phyloP scores from a whole-genome alignment of 2,888 invertebrate genomes.

The Anarsia innoxiella region DNA sequence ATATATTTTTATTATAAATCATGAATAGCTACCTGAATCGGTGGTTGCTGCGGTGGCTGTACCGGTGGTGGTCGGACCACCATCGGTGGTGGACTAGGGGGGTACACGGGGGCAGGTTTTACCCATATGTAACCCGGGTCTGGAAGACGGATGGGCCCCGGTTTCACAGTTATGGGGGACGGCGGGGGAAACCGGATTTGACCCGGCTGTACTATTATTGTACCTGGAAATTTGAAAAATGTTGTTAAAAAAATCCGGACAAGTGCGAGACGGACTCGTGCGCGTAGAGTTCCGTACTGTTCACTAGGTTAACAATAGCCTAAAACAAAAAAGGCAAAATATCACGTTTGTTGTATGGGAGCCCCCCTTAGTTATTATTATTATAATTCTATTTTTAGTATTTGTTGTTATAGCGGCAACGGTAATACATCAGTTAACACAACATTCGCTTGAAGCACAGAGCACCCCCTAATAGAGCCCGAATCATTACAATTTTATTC shows the following conservation, averaged over 20 bases:
- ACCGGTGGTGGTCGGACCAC: constrained; percentile 38
- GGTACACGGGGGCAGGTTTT: constrained; percentile 30
- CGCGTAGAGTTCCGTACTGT: not conserved
- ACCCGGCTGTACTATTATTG: constrained; percentile 46
- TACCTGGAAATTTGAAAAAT: constrained; percentile 29
- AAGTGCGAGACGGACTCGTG: not conserved
- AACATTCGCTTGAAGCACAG: too few relatives aligned
- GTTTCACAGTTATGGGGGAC: constrained; percentile 41
- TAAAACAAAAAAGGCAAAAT: not conserved
- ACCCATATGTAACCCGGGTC: constrained; percentile 41
- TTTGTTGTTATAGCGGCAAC: not conserved
- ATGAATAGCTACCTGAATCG: too few relatives aligned
- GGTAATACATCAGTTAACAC: not conserved
- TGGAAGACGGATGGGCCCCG: constrained; percentile 37
- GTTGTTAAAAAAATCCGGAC: not conserved
- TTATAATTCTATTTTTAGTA: too few relatives aligned
- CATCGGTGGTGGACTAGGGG: constrained; percentile 24
- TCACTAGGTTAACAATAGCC: too few relatives aligned
- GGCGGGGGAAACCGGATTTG: constrained; percentile 41
- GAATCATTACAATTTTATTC: too few relatives aligned
- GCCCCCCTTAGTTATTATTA: too few relatives aligned
- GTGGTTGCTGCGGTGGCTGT: constrained; percentile 34
- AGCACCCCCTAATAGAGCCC: too few relatives aligned
- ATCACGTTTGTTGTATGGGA: too few relatives aligned
- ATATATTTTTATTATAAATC: too few relatives aligned